Conservation (phyloP, 2,797 vertebrate genomes). For the Squalus acanthias region DNA sequence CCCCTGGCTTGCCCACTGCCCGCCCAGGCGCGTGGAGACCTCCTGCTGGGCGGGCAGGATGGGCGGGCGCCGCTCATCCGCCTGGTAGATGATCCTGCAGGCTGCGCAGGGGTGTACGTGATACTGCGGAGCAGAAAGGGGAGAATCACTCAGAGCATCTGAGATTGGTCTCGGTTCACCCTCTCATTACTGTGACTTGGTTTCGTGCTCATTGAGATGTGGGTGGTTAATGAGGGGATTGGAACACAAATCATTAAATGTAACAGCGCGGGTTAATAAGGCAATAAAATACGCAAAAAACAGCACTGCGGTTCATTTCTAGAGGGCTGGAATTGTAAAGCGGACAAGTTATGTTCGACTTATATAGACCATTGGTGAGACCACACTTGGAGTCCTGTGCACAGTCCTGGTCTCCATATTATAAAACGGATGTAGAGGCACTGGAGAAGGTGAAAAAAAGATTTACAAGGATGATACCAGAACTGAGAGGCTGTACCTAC, state of each 20-base stretch:
- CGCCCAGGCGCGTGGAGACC: constrained; percentile 57
- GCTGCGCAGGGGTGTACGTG: constrained; percentile 74
- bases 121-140: constrained; percentile 59
- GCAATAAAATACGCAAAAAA: not conserved
- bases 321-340: not conserved
- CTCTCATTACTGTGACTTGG: not conserved
- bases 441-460: not conserved
- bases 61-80: constrained; percentile 69
- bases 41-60: constrained; percentile 53
- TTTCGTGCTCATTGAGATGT: not conserved
- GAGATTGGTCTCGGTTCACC: not conserved
- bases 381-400: not conserved
- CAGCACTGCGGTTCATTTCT: not conserved
- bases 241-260: not conserved
- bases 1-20: constrained; percentile 72
- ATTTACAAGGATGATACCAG: not conserved
- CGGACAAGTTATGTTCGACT: not conserved
- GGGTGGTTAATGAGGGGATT: not conserved
- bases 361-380: no score
- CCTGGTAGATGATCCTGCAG: constrained; percentile 68
- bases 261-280: not conserved
- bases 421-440: no score
- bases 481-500: not conserved
- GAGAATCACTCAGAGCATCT: not conserved
- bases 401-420: not conserved